phyloP scores from a whole-genome alignment of 2,888 invertebrate species.

The Erannis defoliaria region DNA sequence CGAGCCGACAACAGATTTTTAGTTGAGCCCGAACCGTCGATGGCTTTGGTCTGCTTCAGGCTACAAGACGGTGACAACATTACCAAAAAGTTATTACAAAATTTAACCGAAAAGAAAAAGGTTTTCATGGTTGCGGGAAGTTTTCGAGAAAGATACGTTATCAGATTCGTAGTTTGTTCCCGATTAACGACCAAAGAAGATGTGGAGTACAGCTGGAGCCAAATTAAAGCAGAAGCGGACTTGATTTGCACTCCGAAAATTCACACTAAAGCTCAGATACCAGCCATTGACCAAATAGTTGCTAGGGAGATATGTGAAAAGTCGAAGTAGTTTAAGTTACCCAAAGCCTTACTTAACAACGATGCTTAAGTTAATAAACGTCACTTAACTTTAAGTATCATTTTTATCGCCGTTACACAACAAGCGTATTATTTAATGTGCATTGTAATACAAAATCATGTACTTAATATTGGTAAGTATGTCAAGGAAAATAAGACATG shows the following conservation, averaged over 20 bases:
- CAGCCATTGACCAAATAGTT: constrained; percentile 66
- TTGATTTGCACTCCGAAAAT: constrained; percentile 59
- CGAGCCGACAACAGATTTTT: constrained; percentile 92
- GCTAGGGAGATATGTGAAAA: constrained; percentile 69
- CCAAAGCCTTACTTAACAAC: too few relatives aligned
- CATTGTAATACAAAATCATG: not conserved
- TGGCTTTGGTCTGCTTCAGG: constrained; percentile 97
- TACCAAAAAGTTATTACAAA: constrained; percentile 90
- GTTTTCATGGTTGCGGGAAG: constrained; percentile 94
- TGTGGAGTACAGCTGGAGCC: constrained; percentile 90
- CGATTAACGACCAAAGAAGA: constrained; percentile 90
- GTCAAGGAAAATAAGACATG: constrained; percentile 1
- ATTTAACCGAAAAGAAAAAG: constrained; percentile 90
- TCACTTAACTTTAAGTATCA: too few relatives aligned
- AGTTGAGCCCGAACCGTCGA: constrained; percentile 89
- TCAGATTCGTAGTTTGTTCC: constrained; percentile 94
- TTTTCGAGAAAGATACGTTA: constrained; percentile 89
- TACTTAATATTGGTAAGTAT: not conserved
- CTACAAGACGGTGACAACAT: constrained; percentile 90
- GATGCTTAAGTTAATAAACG: too few relatives aligned
- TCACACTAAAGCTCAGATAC: constrained; percentile 63
- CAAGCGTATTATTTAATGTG: not conserved
- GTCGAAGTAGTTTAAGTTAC: constrained; percentile 63
- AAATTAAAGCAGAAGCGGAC: constrained; percentile 88
- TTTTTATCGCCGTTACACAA: too few relatives aligned